phyloP scores from a whole-genome alignment of 2,797 vertebrate species.

The Rhyacichthys aspro region DNA sequence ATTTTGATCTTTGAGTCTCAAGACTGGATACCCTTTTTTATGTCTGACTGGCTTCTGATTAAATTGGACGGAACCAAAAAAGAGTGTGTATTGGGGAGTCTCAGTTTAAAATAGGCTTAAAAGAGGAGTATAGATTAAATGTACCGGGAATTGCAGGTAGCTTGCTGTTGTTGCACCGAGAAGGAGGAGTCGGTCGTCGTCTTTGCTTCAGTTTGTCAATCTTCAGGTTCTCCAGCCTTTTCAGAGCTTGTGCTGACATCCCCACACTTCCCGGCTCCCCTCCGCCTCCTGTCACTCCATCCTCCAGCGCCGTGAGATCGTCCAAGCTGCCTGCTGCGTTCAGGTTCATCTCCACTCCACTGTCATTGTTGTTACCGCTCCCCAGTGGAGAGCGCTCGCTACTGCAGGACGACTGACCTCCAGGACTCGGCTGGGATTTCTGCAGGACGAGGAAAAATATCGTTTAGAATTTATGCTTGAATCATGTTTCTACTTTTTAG shows the following conservation, averaged over 20 bases:
- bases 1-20: no score
- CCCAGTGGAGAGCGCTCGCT: conserved; percentile 94
- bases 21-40: no score
- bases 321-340: conserved; percentile 92
- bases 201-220: conserved; percentile 94
- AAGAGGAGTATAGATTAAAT: background rate
- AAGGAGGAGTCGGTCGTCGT: conserved; percentile 80
- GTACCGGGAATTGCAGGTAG: conserved; percentile 89
- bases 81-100: no score
- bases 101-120: no score
- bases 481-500: background rate
- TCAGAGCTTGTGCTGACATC: conserved; percentile 89
- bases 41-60: no score
- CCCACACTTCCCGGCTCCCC: conserved; percentile 80
- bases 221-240: conserved; percentile 93
- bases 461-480: no score
- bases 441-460: conserved; percentile 46
- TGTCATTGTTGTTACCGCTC: conserved; percentile 96
- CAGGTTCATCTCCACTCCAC: conserved; percentile 97
- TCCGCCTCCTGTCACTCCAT: conserved; percentile 74
- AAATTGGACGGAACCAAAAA: no score
- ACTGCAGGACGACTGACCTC: conserved; percentile 95
- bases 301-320: conserved; percentile 92
- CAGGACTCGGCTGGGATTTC: conserved; percentile 95
- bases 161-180: conserved; percentile 80